Evolutionary conservation across 2,113 vertebrate genomes (phyloP), one percentile per base, ranked within the genome.

Genomic region (Procavia capensis): DNA sequence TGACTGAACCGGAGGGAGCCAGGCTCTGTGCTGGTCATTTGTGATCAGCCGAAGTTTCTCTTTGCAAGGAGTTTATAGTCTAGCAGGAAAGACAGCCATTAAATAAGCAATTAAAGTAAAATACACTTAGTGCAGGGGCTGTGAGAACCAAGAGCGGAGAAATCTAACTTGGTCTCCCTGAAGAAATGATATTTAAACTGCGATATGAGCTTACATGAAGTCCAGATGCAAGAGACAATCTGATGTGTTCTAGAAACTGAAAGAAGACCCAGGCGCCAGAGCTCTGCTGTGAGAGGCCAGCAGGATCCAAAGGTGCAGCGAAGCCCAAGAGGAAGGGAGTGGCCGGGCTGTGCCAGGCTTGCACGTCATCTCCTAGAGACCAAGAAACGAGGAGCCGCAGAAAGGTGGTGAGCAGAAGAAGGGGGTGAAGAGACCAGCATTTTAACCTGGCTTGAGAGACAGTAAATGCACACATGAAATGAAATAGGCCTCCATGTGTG

Each of bases 41-140:
- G 39, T 36, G 88, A 87, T 74, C 27, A 95, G 84, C 57, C 34
- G 39, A 27, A 6, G 29, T 36, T 91, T 76, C 66, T 90, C 45
- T 70, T 24, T 61, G 43, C 2, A 70, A 88, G 61, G 34, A 57
- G 29, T 93, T 84, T 90, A 74, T 68, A 85, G 34, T 89, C 45
- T 86, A 3, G 1, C 50, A 36, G 36, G 27, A 80, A 95, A 86
- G 61, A 93, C 4, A 88, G 66, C 36, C 70, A 76, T 57, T 59
- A 90, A 64, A 50, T n/a, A 89, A 66, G 22, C 70, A 63, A 92
- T 79, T 83, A 57, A 90, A 88, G 82, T 22, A 88, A 90, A 87
- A 84, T 86, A 6, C 50, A 25, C 29, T 91, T 68, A 29, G 3
- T 5, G 22, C 31, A 88, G 31, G 45, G 54, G n/a, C 31, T 63